Conservation (phyloP, 2,888 invertebrate species). For the Coleophora deauratella region DNA sequence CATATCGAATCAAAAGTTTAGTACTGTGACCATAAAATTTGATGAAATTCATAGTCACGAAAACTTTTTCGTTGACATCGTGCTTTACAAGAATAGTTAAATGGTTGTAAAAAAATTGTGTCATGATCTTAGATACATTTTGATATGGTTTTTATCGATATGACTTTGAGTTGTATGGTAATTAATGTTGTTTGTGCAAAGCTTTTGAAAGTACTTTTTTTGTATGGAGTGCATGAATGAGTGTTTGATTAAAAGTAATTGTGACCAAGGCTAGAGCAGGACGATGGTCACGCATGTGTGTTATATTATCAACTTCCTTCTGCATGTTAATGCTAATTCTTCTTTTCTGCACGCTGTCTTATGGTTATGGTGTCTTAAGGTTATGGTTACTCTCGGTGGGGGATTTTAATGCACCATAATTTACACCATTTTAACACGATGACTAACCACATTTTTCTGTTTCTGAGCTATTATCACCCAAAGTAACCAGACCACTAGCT, state of each 20-base stretch:
- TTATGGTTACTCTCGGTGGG: slow-evolving; percentile 48
- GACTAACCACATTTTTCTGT: slow-evolving; percentile 59
- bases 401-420: slow-evolving; percentile 14
- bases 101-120: no score
- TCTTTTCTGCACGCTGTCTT: neutral
- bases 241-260: no score
- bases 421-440: slow-evolving; percentile 1
- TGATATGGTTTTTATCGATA: neutral
- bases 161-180: no score
- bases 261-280: no score
- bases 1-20: slow-evolving; percentile 19
- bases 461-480: slow-evolving; percentile 53
- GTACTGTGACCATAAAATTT: slow-evolving; percentile 15
- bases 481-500: slow-evolving; percentile 51
- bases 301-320: slow-evolving; percentile 5
- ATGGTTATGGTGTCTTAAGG: slow-evolving; percentile 34
- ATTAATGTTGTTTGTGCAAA: no score
- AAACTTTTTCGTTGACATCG: neutral
- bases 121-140: no score
- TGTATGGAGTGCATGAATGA: no score
- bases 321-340: slow-evolving; percentile 11
- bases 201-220: no score
- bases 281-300: no score
- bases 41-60: slow-evolving; percentile 4
- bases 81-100: neutral